Evolutionary conservation across 2,888 invertebrate species (phyloP), one percentile per base, ranked within the genome.

Genomic region (Noctua pronuba): DNA sequence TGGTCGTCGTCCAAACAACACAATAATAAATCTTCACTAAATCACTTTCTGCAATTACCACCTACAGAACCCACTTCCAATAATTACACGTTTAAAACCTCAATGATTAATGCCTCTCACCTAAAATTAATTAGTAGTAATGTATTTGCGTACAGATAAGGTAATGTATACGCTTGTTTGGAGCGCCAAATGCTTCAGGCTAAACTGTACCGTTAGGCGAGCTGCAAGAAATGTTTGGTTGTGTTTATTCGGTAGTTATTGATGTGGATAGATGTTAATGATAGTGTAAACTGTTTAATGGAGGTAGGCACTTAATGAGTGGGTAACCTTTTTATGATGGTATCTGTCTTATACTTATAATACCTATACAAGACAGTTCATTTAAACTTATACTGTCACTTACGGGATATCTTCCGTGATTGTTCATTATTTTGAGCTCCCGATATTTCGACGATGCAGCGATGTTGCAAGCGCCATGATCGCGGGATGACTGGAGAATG

Each of bases 51-150:
- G 16, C 75, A 70, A 77, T 66, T 52, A 49, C 76, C 52, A 62
- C 70, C 55, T 80, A 88, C 88, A 13, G 89, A 89, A 86, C 89
- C 86, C 67, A 75, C 21, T 67, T 55, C 28, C 31, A 55, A 72
- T 77, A 76, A 83, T 80, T 69, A 77, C 72, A 77, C 64, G 74
- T 83, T 83, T 77, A 74, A 79, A 74, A 75, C 65, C 31, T 35
- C 72, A 58, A 73, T 86, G 82, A 89, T 79, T 55, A 73, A 86
- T 88, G 82, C 35, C 67, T 55, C 58, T 73, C 73, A 71, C 70
- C 72, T 73, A 85, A 88, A 82, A 89, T 89, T 88, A 89, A 88
- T 89, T 86, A 86, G 84, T 83, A 58, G 52, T 81, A 86, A 85
- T 88, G 83, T 81, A 80, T 89, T 83, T 83, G 79, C 44, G 76